Evolutionary conservation across 2,888 invertebrate species (phyloP), one percentile per base, ranked within the genome.

Genomic region (Oeneis ivallda): DNA sequence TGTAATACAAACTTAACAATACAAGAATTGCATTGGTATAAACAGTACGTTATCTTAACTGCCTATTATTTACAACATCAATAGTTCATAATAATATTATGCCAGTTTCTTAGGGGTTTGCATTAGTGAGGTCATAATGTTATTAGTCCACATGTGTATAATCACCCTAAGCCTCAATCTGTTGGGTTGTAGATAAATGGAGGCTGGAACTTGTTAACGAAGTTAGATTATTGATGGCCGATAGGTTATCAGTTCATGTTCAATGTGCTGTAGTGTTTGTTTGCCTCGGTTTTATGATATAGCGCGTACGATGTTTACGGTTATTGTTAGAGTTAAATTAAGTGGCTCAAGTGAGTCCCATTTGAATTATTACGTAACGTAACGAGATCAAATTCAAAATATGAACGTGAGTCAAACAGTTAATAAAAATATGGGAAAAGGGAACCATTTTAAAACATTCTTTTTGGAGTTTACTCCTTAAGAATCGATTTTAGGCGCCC

Each of bases 211-310:
- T 70, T 54, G 66, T 59, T 69, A 58, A 53, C 64, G 50, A 63
- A 61, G 54, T 64, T 63, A 34, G 63, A 62, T 65, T 70, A 69
- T 70, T 66, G 69, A 69, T 69, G 66, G 47, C 34, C 60, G 58
- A 65, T 68, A 60, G 19, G 62, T 69, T 71, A 68, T 64, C 62
- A 62, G 60, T 64, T 53, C 26, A 56, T 43, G 53, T 53, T 64
- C 19, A 58, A 41, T 34, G 50, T 32, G 57, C 11, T 50, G 19
- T 64, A 61, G 10, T 63, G 68, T 62, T 68, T 65, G 45, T 63
- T 15, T 49, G 60, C 50, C 26, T 52, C 19, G 43, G 26, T 45
- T 57, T 67, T 62, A 58, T 49, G 52, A 62, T 54, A 39, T 60
- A 17, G 47, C 7, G 19, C 11, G 56, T 53, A 8, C 39, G 19